phyloP scores from a whole-genome alignment of 2,113 vertebrate species.

The human (Homo sapiens) region DNA sequence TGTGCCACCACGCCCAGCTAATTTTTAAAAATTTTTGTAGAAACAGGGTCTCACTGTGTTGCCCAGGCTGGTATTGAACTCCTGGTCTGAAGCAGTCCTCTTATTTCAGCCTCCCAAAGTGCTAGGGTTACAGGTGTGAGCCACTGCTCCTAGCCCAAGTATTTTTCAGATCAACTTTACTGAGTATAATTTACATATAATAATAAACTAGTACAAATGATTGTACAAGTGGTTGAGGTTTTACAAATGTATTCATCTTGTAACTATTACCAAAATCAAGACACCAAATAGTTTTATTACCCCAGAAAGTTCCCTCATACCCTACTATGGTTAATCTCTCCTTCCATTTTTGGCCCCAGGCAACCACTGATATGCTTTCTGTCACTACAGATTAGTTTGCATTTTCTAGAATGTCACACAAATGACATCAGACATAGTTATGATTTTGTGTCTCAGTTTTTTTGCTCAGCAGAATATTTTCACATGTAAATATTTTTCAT shows the following conservation, averaged over 20 bases:
- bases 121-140: too few species aligned
- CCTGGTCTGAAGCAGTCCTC: too few species aligned
- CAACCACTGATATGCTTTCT: background rate
- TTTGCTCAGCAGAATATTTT: background rate
- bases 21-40: too few species aligned
- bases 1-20: too few species aligned
- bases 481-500: background rate
- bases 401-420: slow-evolving; percentile 1
- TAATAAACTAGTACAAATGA: background rate
- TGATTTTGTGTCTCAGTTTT: slow-evolving; percentile 16
- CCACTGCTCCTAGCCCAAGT: background rate
- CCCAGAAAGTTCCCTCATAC: background rate
- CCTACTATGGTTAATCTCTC: background rate
- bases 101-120: too few species aligned
- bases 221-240: background rate
- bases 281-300: background rate
- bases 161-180: background rate
- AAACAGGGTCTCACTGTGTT: too few species aligned
- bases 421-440: background rate
- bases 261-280: background rate
- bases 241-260: background rate
- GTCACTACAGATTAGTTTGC: background rate
- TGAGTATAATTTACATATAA: background rate
- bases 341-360: background rate
- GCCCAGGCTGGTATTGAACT: too few species aligned